A percentile compares a stretch with the other conserved stretches of the same genome.
Evolutionary conservation across 1,140 invertebrate species (phyloP).

Genomic region (Nebria ingens): DNA sequence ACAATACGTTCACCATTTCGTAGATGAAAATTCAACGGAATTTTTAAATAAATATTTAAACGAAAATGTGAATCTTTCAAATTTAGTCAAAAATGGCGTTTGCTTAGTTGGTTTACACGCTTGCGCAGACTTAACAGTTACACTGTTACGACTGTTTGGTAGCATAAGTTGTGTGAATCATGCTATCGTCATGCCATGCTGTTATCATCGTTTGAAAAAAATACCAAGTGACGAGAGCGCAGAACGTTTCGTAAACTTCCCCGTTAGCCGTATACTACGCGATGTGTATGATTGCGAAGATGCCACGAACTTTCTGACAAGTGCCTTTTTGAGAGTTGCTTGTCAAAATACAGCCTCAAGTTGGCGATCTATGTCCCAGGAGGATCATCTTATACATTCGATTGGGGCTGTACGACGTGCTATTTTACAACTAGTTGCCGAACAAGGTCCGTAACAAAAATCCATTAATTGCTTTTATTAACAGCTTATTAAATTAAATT

Average conservation of each 20-base stretch:
- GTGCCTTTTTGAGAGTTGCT: conserved; percentile 56
- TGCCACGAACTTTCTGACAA: conserved; percentile 37
- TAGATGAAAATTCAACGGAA: conserved; percentile 39
- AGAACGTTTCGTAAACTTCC: conserved; percentile 50
- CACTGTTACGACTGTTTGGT: conserved; percentile 59
- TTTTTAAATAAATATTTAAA: conserved; percentile 36
- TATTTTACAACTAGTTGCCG: conserved; percentile 44
- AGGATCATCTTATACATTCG: conserved; percentile 38
- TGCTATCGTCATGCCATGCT: conserved; percentile 70
- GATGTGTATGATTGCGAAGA: conserved; percentile 28
- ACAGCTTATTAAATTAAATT: too few relatives aligned
- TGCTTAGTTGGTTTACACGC: conserved; percentile 65
- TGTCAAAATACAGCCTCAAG: conserved; percentile 41
- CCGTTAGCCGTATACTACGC: conserved; percentile 42
- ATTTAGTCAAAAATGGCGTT: conserved; percentile 25
- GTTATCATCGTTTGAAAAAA: conserved; percentile 53
- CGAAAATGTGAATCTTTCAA: conserved; percentile 31
- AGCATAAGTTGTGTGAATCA: conserved; percentile 44
- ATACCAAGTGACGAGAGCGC: conserved; percentile 13
- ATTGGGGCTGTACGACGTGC: conserved; percentile 49
- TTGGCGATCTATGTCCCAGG: conserved; percentile 34
- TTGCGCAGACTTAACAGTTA: conserved; percentile 71
- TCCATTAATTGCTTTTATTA: background rate
- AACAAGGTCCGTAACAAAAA: conserved; percentile 36
- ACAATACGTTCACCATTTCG: conserved; percentile 45